Conservation (phyloP, 2,797 vertebrate species). For the Pangasius macronema region DNA sequence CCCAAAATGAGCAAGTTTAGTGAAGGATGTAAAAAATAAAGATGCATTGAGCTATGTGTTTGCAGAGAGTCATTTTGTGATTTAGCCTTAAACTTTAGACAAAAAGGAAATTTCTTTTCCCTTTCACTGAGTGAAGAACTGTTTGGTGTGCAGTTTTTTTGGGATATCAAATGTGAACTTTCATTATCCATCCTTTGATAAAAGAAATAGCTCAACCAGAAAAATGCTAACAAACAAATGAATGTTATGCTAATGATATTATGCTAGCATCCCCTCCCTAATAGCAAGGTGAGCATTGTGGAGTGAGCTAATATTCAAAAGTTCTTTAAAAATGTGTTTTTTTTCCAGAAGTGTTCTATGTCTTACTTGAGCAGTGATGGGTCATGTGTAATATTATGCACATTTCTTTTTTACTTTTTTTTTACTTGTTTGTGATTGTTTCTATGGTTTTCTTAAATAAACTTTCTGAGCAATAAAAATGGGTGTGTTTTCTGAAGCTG, state of each 20-base stretch:
- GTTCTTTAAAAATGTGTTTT: neutral
- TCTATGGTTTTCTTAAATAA: neutral
- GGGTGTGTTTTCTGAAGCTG: conserved; percentile 4
- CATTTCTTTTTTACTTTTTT: neutral
- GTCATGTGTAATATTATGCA: neutral
- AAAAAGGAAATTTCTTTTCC: neutral
- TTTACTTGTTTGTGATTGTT: neutral
- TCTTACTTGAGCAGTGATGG: neutral
- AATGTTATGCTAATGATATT: neutral
- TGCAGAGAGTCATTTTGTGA: neutral
- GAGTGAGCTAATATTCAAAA: neutral
- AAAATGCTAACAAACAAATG: neutral
- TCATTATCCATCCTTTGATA: neutral
- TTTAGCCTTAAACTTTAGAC: neutral
- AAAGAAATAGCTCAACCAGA: neutral
- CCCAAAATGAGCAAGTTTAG: neutral
- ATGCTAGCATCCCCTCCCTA: neutral
- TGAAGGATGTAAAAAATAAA: neutral
- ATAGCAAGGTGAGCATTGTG: neutral
- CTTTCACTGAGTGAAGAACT: neutral
- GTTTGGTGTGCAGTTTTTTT: neutral
- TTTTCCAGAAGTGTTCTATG: neutral
- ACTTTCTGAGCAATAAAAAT: neutral
- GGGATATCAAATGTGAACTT: neutral
- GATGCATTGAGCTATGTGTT: neutral